Base-by-base conservation (phyloP, 2,888 invertebrate genomes). In the Tetramorium bicarinatum region DNA sequence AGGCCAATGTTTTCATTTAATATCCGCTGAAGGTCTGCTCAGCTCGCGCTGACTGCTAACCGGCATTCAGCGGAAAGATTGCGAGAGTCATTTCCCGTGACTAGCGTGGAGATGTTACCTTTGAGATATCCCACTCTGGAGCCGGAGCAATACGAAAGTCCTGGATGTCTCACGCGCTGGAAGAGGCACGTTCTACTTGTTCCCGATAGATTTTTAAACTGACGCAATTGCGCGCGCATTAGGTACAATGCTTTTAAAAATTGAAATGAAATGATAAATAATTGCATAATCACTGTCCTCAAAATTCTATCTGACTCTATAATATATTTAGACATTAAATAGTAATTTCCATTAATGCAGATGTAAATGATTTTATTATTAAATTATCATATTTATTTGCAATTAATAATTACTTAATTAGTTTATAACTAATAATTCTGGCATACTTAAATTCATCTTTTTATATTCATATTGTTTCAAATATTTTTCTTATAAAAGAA, bases 11-110 rank as follows among this genome's bases (percentile, higher is more conserved):
- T 94, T 94, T 94, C 94, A 94, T 93, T 94, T 94, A 93, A 94
- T 94, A 94, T 93, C 93, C 85, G 86, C 83, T 93, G 93, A 94
- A 94, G 93, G 92, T 85, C 80, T 85, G 72, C 86, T 86, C 81
- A 88, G 89, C 91, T 83, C 79, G 86, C 64, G 87, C 85, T 79
- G 88, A 90, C 91, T 91, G 84, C 85, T 88, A 91, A 92, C 90
- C 91, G 89, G 89, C 89, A 92, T 93, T 92, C 92, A 92, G 62
- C 91, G 89, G 89, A 91, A 93, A 94, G 93, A 94, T 94, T 94
- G 94, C 93, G 93, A 93, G 92, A 93, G 94, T 93, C 94, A 94
- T 94, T 94, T 94, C 90, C 93, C 92, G 93, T 93, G 93, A 93
- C 93, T 92, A 91, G 92, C 91, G 91, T 90, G 47, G 91, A 93